phyloP scores from a whole-genome alignment of 2,888 invertebrate genomes.

The Luperina nickerlii region DNA sequence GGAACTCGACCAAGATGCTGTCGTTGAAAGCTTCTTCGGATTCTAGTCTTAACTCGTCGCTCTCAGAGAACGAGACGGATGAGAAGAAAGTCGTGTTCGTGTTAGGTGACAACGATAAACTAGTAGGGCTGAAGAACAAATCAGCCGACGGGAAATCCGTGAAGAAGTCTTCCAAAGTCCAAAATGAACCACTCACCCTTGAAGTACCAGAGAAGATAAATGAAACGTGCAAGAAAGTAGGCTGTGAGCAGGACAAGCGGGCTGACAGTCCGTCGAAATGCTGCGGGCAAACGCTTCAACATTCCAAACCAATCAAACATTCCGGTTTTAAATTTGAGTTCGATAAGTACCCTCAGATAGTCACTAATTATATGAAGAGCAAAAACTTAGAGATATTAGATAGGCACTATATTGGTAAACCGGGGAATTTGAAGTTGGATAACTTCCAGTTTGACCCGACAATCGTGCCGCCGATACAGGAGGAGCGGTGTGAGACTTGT shows the following conservation, averaged over 20 bases:
- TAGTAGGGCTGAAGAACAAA: constrained; percentile 92
- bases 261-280: constrained; percentile 84
- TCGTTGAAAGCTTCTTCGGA: constrained; percentile 79
- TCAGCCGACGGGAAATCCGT: constrained; percentile 84
- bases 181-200: constrained; percentile 73
- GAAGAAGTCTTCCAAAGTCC: constrained; percentile 83
- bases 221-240: constrained; percentile 72
- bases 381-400: constrained; percentile 92
- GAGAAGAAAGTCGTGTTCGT: constrained; percentile 92
- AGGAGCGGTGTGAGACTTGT: constrained; percentile 89
- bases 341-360: constrained; percentile 93
- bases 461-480: constrained; percentile 84
- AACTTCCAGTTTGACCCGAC: constrained; percentile 89
- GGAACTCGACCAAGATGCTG: constrained; percentile 80
- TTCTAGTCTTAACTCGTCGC: constrained; percentile 81
- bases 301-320: constrained; percentile 91
- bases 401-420: constrained; percentile 90
- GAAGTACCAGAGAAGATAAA: constrained; percentile 68
- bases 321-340: constrained; percentile 94
- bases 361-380: constrained; percentile 94
- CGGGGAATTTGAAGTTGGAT: constrained; percentile 88
- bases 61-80: constrained; percentile 77
- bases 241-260: constrained; percentile 72
- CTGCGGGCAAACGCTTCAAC: constrained; percentile 89
- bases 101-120: constrained; percentile 92